Percentiles rank a stretch among this genome's conserved stretches.
Conservation (phyloP, 2,113 vertebrate genomes). For the Callospermophilus lateralis region DNA sequence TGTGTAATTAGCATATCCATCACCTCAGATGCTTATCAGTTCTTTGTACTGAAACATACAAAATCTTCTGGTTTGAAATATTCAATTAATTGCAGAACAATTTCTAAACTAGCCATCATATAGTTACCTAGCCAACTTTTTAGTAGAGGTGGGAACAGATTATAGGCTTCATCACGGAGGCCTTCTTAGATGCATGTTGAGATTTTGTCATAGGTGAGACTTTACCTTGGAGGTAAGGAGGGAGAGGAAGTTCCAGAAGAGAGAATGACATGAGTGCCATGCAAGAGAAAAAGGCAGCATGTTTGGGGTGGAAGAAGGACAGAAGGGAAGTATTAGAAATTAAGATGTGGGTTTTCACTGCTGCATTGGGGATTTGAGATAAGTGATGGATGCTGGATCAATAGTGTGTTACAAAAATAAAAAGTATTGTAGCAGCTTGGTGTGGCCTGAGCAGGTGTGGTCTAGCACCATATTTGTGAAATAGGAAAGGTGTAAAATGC, state of each 20-base stretch:
- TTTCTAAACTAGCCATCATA: background rate
- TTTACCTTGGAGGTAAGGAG: background rate
- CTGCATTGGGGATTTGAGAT: background rate
- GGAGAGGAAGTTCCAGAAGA: background rate
- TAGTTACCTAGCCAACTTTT: background rate
- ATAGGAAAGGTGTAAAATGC: background rate
- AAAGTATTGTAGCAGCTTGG: background rate
- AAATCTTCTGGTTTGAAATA: background rate
- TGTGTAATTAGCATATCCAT: background rate
- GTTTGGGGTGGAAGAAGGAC: background rate
- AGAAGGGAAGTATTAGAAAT: background rate
- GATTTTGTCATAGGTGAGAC: background rate
- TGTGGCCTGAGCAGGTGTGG: accelerated
- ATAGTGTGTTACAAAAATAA: background rate
- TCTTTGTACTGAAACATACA: background rate
- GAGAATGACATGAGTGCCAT: background rate
- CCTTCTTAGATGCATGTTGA: background rate
- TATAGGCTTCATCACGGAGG: background rate
- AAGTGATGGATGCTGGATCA: background rate
- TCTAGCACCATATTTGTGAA: background rate
- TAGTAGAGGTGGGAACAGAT: background rate
- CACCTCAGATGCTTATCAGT: background rate
- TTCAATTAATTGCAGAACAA: background rate
- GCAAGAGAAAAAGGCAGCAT: background rate
- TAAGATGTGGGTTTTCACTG: background rate